Evolutionary conservation across 2,113 vertebrate genomes (phyloP).

Genomic region (Panurus biarmicus): DNA sequence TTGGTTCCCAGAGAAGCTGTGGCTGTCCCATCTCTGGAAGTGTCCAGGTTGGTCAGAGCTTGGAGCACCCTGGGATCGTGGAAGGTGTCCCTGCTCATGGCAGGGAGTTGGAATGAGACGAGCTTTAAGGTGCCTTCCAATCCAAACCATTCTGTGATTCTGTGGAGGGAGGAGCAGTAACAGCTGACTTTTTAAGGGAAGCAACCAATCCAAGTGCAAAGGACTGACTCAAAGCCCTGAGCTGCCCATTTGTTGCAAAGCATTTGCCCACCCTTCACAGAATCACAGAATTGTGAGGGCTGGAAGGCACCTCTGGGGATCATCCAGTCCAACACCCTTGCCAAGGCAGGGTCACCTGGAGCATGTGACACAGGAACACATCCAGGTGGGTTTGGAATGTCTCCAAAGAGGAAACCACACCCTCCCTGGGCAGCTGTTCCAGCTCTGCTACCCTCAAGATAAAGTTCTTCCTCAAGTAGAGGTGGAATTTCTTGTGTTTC

Average conservation of each 20-base stretch:
- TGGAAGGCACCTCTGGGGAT: neutral
- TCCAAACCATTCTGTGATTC: neutral
- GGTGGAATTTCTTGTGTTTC: neutral
- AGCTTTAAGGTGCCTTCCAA: neutral
- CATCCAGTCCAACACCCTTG: neutral
- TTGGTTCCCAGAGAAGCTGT: neutral
- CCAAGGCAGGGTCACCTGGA: neutral
- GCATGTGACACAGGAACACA: rapidly evolving
- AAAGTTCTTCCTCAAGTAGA: neutral
- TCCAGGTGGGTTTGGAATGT: neutral
- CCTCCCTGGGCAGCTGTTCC: neutral
- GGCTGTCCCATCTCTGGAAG: neutral
- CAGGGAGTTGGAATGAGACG: neutral
- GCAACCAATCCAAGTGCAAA: neutral
- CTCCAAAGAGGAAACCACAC: neutral
- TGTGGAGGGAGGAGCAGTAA: neutral
- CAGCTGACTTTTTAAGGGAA: neutral
- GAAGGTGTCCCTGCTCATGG: neutral
- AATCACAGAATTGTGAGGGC: neutral
- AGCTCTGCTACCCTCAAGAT: neutral
- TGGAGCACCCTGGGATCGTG: neutral
- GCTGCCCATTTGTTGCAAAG: neutral
- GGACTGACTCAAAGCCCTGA: rapidly evolving
- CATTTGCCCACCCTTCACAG: neutral
- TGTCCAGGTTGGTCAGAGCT: rapidly evolving